Conservation (phyloP, 2,797 vertebrate species). For the Xenops minutus region DNA sequence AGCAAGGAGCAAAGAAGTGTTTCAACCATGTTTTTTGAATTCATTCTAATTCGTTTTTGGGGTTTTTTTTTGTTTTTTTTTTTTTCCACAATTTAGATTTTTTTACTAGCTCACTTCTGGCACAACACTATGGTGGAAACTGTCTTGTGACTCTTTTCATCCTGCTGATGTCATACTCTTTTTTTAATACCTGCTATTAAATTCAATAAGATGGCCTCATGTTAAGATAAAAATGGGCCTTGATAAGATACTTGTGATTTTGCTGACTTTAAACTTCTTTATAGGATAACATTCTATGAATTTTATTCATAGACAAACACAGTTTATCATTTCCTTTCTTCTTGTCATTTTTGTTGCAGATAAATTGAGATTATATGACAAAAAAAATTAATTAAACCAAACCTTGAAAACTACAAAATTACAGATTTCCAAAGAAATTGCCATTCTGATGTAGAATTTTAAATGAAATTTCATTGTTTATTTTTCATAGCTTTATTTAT, state of each 20-base stretch:
- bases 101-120: not conserved
- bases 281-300: not conserved
- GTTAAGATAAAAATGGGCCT: not conserved
- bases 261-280: not conserved
- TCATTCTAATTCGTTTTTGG: not conserved
- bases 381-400: not conserved
- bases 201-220: not conserved
- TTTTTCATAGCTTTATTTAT: not conserved
- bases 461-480: not conserved
- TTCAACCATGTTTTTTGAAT: constrained; percentile 13
- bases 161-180: not conserved
- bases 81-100: not conserved
- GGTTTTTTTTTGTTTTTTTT: not conserved
- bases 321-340: not conserved
- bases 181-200: not conserved
- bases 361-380: not conserved
- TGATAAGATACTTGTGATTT: not conserved
- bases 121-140: not conserved
- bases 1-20: constrained; percentile 40
- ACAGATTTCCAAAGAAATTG: not conserved
- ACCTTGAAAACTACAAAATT: not conserved
- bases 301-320: not conserved
- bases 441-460: not conserved
- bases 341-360: not conserved
- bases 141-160: not conserved